These are phyloP conservation scores for Nyctereutes procyonoides DNA, from an alignment of 2,113 vertebrate species.

Conservation along the genomic window DNA sequence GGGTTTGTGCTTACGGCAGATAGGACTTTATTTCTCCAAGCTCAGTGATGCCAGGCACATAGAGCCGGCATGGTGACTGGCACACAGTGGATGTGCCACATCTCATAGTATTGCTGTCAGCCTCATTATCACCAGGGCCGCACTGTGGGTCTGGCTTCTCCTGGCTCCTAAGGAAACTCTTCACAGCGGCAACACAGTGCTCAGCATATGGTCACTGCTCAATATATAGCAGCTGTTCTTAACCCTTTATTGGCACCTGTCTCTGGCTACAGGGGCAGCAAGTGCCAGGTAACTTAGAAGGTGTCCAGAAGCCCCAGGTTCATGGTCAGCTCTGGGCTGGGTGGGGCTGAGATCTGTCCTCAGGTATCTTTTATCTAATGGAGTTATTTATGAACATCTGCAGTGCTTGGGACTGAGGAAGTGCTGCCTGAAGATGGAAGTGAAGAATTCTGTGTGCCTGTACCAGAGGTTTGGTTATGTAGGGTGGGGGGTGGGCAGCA, in stretches of 20 bases:
- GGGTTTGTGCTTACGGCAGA: background rate
- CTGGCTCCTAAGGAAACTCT: background rate
- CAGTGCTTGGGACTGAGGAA: background rate
- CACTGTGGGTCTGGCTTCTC: rapidly evolving
- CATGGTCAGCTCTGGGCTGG: background rate
- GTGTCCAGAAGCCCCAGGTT: background rate
- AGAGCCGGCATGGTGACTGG: background rate
- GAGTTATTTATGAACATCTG: background rate
- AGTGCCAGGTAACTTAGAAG: background rate
- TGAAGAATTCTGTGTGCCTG: background rate
- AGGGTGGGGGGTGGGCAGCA: background rate
- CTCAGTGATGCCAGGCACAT: background rate
- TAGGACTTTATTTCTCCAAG: background rate
- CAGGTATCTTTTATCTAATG: background rate
- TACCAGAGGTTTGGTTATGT: background rate
- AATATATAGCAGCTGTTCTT: background rate
- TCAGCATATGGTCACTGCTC: rapidly evolving
- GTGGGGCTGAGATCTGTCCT: background rate
- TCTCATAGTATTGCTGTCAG: background rate
- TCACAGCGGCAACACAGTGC: background rate
- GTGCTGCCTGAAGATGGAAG: background rate
- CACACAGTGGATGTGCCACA: background rate
- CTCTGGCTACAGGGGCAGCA: background rate
- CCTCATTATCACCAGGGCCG: background rate
- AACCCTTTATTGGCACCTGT: background rate